Conservation (phyloP, 1,140 invertebrate species). For the Scaptodrosophila lebanonensis region DNA sequence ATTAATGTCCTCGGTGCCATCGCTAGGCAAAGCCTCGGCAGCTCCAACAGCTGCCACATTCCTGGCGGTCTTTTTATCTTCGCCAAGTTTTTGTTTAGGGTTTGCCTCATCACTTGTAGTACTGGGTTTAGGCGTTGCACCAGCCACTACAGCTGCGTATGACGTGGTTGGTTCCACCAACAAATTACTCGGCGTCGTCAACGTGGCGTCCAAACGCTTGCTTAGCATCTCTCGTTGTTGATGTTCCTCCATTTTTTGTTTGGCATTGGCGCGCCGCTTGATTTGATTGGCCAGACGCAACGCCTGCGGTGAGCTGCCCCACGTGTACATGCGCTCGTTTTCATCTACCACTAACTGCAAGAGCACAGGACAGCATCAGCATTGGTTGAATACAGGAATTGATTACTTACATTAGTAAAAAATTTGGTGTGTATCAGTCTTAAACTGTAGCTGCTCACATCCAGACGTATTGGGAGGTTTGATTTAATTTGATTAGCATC, state of each 20-base stretch:
- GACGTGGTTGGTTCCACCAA: constrained; percentile 54
- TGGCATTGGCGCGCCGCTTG: constrained; percentile 79
- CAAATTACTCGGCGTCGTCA: constrained; percentile 19
- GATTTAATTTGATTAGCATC: constrained; percentile 44
- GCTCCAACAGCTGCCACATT: constrained; percentile 3
- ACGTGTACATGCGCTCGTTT: constrained; percentile 84
- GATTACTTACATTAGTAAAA: constrained; percentile 87
- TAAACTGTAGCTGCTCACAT: constrained; percentile 79
- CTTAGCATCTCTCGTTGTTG: constrained; percentile 64
- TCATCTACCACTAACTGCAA: constrained; percentile 83
- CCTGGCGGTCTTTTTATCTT: not conserved
- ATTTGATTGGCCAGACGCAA: constrained; percentile 84
- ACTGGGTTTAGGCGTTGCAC: constrained; percentile 40
- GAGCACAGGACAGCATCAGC: constrained; percentile 16
- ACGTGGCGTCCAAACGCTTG: constrained; percentile 61
- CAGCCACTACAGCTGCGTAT: constrained; percentile 57
- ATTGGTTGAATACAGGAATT: not conserved
- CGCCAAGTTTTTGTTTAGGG: constrained; percentile 44
- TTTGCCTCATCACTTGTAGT: too few relatives aligned
- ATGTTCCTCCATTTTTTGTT: constrained; percentile 77
- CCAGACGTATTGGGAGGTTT: constrained; percentile 79
- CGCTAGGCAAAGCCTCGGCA: constrained; percentile 43
- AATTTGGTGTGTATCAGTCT: constrained; percentile 85
- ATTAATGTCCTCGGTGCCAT: constrained; percentile 41
- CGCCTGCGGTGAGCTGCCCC: constrained; percentile 88